A percentile compares a stretch with the other conserved stretches of the same genome.
These are phyloP conservation scores for Apoda limacodes DNA, from an alignment of 2,888 invertebrate species.

Conservation along the genomic window DNA sequence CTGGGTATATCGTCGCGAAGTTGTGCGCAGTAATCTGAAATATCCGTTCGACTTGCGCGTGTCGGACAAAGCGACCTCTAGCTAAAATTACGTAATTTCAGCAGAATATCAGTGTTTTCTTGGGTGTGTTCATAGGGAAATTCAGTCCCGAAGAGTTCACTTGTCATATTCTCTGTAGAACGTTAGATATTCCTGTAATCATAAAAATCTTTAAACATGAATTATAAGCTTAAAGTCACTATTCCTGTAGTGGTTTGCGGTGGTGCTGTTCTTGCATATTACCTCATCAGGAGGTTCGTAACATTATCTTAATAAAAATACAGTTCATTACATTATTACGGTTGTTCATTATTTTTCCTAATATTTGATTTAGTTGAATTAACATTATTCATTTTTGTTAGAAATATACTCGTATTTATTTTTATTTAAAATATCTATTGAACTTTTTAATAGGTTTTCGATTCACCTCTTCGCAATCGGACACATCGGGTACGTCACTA, in stretches of 20 bases:
- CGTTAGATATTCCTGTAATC: constrained; percentile 27
- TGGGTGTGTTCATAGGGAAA: constrained; percentile 60
- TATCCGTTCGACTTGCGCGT: constrained; percentile 66
- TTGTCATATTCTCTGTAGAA: too few species aligned
- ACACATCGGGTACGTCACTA: too few species aligned
- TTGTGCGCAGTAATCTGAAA: constrained; percentile 65
- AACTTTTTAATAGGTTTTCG: too few species aligned
- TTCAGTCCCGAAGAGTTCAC: constrained; percentile 38
- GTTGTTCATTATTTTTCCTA: constrained; percentile 2
- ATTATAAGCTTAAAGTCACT: constrained; percentile 63
- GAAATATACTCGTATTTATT: too few species aligned
- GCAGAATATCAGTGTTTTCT: constrained; percentile 46
- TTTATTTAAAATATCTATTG: too few species aligned
- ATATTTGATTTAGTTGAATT: constrained; percentile 3
- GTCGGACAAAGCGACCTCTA: constrained; percentile 64
- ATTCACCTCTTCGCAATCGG: too few species aligned
- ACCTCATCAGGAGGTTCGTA: constrained; percentile 68
- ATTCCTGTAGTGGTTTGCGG: constrained; percentile 64
- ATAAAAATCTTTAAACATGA: constrained; percentile 32
- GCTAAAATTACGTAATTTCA: constrained; percentile 65
- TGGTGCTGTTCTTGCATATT: constrained; percentile 63
- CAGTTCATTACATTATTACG: constrained; percentile 13
- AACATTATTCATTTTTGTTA: constrained; percentile 12
- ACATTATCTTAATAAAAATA: constrained; percentile 24
- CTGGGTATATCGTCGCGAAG: constrained; percentile 34